phyloP scores from a whole-genome alignment of 37 sponge, comb jelly and placozoan species.

The Ianthella basta region DNA sequence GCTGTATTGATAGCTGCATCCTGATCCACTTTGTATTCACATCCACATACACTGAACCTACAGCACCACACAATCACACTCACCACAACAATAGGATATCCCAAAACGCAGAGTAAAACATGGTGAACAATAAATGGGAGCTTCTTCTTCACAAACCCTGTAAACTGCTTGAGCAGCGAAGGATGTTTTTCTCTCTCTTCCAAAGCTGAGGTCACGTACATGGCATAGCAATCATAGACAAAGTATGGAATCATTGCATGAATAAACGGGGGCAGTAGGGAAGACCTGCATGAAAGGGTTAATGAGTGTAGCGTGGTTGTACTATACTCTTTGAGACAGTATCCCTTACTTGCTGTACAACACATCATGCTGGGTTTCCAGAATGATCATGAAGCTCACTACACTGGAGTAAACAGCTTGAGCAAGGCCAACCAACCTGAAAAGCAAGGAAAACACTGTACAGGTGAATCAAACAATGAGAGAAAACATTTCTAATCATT shows the following conservation, averaged over 20 bases:
- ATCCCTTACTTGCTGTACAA: slow-evolving; percentile 2
- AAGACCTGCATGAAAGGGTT: too few relatives aligned
- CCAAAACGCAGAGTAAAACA: not conserved
- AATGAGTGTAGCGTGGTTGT: too few relatives aligned
- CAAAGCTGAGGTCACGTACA: too few relatives aligned
- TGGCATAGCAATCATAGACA: too few relatives aligned
- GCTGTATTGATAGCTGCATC: too few relatives aligned
- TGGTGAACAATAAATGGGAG: slow-evolving; percentile 21
- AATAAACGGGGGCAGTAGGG: too few relatives aligned
- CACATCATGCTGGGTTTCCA: slow-evolving; percentile 12
- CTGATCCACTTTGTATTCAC: too few relatives aligned
- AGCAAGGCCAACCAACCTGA: not conserved
- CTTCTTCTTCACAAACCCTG: not conserved
- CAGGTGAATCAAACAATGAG: not conserved
- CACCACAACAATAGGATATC: not conserved
- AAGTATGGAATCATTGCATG: too few relatives aligned
- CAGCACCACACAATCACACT: not conserved
- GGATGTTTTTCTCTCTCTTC: too few relatives aligned
- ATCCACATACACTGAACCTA: not conserved
- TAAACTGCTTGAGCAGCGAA: too few relatives aligned
- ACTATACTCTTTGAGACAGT: too few relatives aligned
- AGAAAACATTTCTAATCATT: too few relatives aligned
- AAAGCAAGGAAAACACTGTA: not conserved
- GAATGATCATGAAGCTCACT: not conserved
- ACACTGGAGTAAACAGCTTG: not conserved